A percentile compares a stretch with the other conserved stretches of the same genome.
Evolutionary conservation across 1,140 invertebrate species (phyloP).

Genomic region (Bombus pyrosoma): DNA sequence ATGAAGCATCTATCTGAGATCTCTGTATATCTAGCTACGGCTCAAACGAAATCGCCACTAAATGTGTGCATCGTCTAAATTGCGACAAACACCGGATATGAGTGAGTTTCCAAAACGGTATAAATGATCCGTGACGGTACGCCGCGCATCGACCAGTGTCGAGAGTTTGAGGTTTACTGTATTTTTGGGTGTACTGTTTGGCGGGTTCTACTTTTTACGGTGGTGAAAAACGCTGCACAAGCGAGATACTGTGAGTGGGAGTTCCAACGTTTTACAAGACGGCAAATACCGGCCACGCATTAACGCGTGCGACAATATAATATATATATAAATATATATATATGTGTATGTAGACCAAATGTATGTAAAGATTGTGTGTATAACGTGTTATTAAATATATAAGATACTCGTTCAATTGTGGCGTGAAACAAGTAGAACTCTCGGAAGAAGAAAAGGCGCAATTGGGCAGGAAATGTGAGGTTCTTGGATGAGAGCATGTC

Average conservation of each 20-base stretch:
- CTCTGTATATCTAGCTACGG: slow-evolving; percentile 43
- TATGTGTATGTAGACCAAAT: slow-evolving; percentile 35
- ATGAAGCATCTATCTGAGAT: slow-evolving; percentile 50
- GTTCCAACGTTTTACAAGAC: slow-evolving; percentile 80
- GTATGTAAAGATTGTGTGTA: slow-evolving; percentile 53
- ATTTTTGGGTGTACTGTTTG: slow-evolving; percentile 73
- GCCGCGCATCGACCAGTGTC: slow-evolving; percentile 66
- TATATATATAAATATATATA: slow-evolving; percentile 67
- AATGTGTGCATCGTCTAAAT: slow-evolving; percentile 32
- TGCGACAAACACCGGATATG: slow-evolving; percentile 31
- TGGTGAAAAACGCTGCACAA: slow-evolving; percentile 82
- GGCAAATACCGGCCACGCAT: slow-evolving; percentile 72
- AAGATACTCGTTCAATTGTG: slow-evolving; percentile 68
- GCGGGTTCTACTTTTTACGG: slow-evolving; percentile 80
- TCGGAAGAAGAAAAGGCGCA: slow-evolving; percentile 70
- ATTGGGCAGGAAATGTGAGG: slow-evolving; percentile 63
- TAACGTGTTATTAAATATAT: slow-evolving; percentile 31
- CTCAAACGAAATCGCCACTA: slow-evolving; percentile 37
- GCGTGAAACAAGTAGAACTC: slow-evolving; percentile 77
- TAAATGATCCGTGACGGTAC: neutral
- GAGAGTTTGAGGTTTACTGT: slow-evolving; percentile 56
- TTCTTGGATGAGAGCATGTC: slow-evolving; percentile 72
- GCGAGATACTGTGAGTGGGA: slow-evolving; percentile 82
- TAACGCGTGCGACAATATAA: slow-evolving; percentile 70
- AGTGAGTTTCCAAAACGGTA: neutral